phyloP scores from a whole-genome alignment of 92 coral and sea anemone genomes.

The Desmophyllum pertusum region DNA sequence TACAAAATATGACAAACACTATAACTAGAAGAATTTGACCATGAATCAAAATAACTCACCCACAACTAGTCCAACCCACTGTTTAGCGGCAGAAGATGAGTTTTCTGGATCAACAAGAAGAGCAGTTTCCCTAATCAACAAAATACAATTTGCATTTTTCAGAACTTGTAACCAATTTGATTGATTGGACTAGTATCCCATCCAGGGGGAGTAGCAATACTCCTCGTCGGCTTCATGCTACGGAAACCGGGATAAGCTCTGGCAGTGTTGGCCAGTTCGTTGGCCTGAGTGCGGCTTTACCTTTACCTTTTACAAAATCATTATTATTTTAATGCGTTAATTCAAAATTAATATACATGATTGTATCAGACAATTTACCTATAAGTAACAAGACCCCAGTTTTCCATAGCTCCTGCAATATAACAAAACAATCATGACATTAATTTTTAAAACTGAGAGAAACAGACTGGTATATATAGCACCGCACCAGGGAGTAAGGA shows the following conservation, averaged over 20 bases:
- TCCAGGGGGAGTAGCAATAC: too few species aligned
- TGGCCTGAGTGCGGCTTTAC: too few species aligned
- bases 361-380: conserved; percentile 58
- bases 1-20: too few species aligned
- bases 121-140: conserved; percentile 86
- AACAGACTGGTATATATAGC: neutral
- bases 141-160: neutral
- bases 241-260: too few species aligned
- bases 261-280: too few species aligned
- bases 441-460: neutral
- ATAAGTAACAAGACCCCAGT: conserved; percentile 99
- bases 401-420: conserved; percentile 95
- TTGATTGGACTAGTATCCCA: too few species aligned
- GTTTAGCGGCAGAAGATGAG: conserved; percentile 93
- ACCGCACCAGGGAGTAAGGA: neutral
- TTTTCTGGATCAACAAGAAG: conserved; percentile 93
- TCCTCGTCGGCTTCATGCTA: too few species aligned
- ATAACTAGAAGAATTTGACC: too few species aligned
- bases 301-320: too few species aligned
- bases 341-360: neutral
- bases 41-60: conserved; percentile 54
- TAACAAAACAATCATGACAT: too few species aligned
- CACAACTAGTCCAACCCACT: conserved; percentile 98
- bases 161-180: too few species aligned
- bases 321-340: neutral